phyloP scores from a whole-genome alignment of 2,888 invertebrate species.

The Piscicola geometra region DNA sequence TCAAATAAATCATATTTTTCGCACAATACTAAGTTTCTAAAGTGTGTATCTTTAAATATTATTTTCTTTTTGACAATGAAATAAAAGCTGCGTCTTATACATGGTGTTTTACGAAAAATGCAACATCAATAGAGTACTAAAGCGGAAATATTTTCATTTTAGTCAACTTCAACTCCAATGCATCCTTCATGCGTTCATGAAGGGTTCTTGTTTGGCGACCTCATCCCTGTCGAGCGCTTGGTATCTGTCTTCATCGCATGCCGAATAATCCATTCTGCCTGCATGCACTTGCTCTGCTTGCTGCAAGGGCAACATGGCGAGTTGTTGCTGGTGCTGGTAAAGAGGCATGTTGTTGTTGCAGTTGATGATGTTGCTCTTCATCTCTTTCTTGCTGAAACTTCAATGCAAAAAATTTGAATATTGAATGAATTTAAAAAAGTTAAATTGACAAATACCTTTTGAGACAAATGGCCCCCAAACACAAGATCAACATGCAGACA shows the following conservation, averaged over 20 bases:
- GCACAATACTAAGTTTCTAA: too few relatives aligned
- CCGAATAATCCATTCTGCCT: background rate
- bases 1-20: too few relatives aligned
- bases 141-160: too few relatives aligned
- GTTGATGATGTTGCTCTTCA: constrained; percentile 14
- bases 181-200: background rate
- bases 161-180: too few relatives aligned
- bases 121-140: too few relatives aligned
- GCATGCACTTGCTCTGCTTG: background rate
- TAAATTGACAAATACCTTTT: constrained; percentile 20
- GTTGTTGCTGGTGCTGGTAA: constrained; percentile 12
- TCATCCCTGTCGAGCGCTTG: constrained; percentile 28
- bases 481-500: constrained; percentile 25
- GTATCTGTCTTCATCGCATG: constrained; percentile 26
- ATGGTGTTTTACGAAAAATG: too few relatives aligned
- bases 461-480: constrained; percentile 31
- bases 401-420: background rate
- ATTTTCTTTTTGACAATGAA: too few relatives aligned
- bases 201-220: constrained; percentile 20
- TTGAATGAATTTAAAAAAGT: background rate
- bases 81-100: too few relatives aligned
- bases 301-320: constrained; percentile 1
- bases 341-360: constrained; percentile 8
- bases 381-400: background rate
- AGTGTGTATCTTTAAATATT: too few relatives aligned